Evolutionary conservation across 1,140 invertebrate species (phyloP).

Genomic region (Neotoxoptera formosana): DNA sequence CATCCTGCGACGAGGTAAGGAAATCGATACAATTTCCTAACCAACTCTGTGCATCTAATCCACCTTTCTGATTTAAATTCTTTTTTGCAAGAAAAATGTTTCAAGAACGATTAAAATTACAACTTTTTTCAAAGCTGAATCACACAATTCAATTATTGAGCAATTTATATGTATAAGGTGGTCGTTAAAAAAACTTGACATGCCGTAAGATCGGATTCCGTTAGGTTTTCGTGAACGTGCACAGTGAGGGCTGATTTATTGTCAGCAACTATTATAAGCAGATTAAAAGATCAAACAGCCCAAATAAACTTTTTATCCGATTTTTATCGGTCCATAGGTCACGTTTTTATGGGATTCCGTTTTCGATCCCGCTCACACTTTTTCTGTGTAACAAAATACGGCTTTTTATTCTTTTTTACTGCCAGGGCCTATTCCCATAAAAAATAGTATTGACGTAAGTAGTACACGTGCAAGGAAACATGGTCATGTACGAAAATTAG

Average conservation of each 20-base stretch:
- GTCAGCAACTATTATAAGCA: slow-evolving; percentile 33
- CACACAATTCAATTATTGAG: not conserved
- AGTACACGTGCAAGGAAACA: not conserved
- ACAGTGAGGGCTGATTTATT: slow-evolving; percentile 43
- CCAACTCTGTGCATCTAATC: not conserved
- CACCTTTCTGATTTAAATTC: not conserved
- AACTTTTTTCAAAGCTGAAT: not conserved
- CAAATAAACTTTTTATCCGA: slow-evolving; percentile 54
- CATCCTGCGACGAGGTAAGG: not conserved
- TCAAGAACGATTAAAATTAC: not conserved
- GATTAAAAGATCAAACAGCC: slow-evolving; percentile 56
- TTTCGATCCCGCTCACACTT: slow-evolving; percentile 25
- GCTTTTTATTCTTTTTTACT: not conserved
- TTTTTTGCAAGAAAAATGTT: not conserved
- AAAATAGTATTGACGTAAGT: slow-evolving; percentile 34
- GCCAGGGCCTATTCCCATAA: not conserved
- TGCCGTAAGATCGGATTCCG: not conserved
- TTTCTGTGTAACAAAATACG: not conserved
- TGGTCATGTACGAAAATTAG: not conserved
- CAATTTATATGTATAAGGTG: not conserved
- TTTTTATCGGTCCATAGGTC: slow-evolving; percentile 50
- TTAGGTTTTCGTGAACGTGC: not conserved
- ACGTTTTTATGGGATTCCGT: slow-evolving; percentile 51
- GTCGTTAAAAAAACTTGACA: not conserved
- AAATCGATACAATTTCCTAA: not conserved